Conservation (phyloP, 2,888 invertebrate genomes). For the Epicampocera succincta region DNA sequence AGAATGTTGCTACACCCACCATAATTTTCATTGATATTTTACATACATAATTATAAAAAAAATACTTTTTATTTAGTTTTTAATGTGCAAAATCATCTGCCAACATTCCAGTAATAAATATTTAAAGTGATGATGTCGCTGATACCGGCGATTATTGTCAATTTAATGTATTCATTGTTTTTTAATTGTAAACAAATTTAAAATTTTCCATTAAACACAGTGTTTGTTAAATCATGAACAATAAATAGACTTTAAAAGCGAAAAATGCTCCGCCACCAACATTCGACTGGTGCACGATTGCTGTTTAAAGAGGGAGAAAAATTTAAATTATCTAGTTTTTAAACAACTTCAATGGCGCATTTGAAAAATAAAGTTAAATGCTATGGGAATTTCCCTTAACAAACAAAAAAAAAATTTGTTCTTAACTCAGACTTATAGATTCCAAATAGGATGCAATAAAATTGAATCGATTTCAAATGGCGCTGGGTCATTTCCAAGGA, state of each 20-base stretch:
- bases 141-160: slow-evolving; percentile 22
- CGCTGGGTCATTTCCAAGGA: too few relatives aligned
- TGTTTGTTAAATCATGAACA: not conserved
- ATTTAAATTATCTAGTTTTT: not conserved
- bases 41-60: too few relatives aligned
- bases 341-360: too few relatives aligned
- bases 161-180: slow-evolving; percentile 22
- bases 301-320: slow-evolving; percentile 43
- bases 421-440: too few relatives aligned
- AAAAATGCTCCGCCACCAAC: slow-evolving; percentile 8
- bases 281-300: slow-evolving; percentile 42
- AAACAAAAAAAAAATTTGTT: too few relatives aligned
- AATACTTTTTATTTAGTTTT: slow-evolving; percentile 21
- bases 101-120: slow-evolving; percentile 14
- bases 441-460: too few relatives aligned
- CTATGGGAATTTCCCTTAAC: too few relatives aligned
- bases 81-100: slow-evolving; percentile 24
- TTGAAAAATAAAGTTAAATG: too few relatives aligned
- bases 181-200: slow-evolving; percentile 29
- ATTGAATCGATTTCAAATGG: too few relatives aligned
- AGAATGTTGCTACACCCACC: slow-evolving; percentile 35
- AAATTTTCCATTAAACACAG: not conserved
- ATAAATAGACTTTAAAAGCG: slow-evolving; percentile 9
- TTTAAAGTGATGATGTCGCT: slow-evolving; percentile 10
- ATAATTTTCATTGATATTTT: too few relatives aligned